Evolutionary conservation across 2,797 vertebrate genomes (phyloP), one percentile per base, ranked within the genome.

Genomic region (Syngnathus rostellatus): DNA sequence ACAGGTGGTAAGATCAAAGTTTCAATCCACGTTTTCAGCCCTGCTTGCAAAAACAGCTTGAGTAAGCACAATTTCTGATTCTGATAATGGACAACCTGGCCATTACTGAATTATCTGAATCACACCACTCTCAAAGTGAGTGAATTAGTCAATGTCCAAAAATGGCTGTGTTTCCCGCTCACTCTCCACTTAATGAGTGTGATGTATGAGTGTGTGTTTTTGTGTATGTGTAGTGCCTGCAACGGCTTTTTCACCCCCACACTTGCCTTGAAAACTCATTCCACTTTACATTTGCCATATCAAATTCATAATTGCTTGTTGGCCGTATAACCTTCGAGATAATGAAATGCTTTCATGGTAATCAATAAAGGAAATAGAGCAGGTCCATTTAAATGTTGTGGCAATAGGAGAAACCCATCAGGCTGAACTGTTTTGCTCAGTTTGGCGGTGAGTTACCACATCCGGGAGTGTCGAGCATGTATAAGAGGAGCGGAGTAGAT

Each of bases 301-400:
- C 86, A 85, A 88, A 88, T 86, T 87, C 73, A 85, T 88, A 89
- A 89, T 89, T 89, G 86, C 86, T 85, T 89, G 88, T 89, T 83
- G 84, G 81, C 77, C 68, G 51, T 84, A 83, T 82, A 81, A 83
- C 84, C 84, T 86, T 79, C 83, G 83, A 81, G 66, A 75, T 87
- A 89, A 87, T 88, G 85, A 89, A 89, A 89, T 78, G 84, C 78
- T 84, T 82, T 83, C 84, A 87, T 88, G 76, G 82, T 82, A 88
- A 89, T 89, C 86, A 87, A 89, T 88, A 86, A 86, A 78, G 85
- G 84, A 89, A 88, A 85, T 77, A 87, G 85, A 85, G 79, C 83
- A 38, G 75, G 78, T 83, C 85, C 82, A 81, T 88, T 87, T 82
- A 81, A 86, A 85, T 84, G 80, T 65, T 80, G 73, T 69, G 80